Base-by-base conservation (phyloP, 2,113 vertebrate genomes). In the Coregonus clupeaformis region DNA sequence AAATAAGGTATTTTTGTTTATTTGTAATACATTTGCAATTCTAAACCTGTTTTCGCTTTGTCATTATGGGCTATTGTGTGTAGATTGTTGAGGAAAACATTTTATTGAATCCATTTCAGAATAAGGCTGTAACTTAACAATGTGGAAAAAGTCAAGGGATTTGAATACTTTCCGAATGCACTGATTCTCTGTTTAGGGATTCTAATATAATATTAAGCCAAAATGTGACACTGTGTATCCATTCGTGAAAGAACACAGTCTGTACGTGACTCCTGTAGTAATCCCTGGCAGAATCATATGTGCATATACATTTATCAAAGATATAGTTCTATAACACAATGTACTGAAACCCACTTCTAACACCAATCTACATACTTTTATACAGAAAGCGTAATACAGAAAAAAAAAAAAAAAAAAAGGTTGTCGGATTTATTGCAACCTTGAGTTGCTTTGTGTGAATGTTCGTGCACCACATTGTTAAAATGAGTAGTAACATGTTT, bases 221-320 rank as follows among this genome's bases (percentile, higher is more conserved):
- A 65, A 65, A 30, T 22, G 22, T 72, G 68, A 68, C 77, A 72
- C 65, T 36, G 32, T 72, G 45, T 60, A 71, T 55, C 42, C 7
- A 16, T 6, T 6, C 1, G 6, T 52, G 69, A 76, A 7, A 7
- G 32, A 71, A 66, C 30, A 52, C 14, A 24, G 5, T n/a, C 59
- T 36, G 32, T 36, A 36, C 16, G 45, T 27, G 49, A 59, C 25
- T 20, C 3, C 49, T 13, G 49, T 20, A n/a, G 57, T 60, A 71
- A 79, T 82, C 57, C 57, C 32, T 24, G 64, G 65, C 52, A 66
- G 76, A 68, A 71, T 69, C 62, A n/a, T 73, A 18, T 80, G 72
- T 69, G 20, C 65, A 11, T 42, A 65, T 69, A 68, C 20, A 72
- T 84, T 12, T 29, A 30, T 65, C 27, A 79, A 11, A 42, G 9